Percentiles rank a stretch among this genome's conserved stretches.
Evolutionary conservation across 2,797 vertebrate genomes (phyloP).

Genomic region (Hylomyscus alleni): DNA sequence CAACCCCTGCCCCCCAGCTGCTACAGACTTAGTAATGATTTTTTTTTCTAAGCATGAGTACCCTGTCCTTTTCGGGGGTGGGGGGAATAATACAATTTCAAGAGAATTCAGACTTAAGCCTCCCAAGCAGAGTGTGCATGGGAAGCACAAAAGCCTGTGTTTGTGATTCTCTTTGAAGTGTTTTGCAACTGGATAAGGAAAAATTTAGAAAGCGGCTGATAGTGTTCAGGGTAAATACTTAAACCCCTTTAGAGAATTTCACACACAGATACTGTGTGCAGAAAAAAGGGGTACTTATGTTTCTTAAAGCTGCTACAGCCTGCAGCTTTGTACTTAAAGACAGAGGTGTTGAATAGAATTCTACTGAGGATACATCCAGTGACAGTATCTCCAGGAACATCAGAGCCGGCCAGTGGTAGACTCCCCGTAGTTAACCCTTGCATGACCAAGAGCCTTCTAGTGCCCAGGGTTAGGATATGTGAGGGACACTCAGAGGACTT

Average conservation of each 20-base stretch:
- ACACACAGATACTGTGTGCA: slow-evolving; percentile 96
- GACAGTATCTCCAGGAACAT: slow-evolving; percentile 95
- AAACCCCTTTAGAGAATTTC: slow-evolving; percentile 99
- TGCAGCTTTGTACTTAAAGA: slow-evolving; percentile 97
- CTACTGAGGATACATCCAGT: slow-evolving; percentile 95
- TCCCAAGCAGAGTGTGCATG: slow-evolving; percentile 90
- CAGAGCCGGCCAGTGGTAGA: slow-evolving; percentile 89
- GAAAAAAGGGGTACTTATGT: slow-evolving; percentile 97
- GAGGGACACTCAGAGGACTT: slow-evolving; percentile 28
- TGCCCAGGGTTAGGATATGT: neutral
- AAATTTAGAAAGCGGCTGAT: slow-evolving; percentile 97
- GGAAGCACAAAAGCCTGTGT: slow-evolving; percentile 93
- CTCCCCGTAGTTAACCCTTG: slow-evolving; percentile 89
- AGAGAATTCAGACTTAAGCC: slow-evolving; percentile 89
- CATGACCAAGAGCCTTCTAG: slow-evolving; percentile 73
- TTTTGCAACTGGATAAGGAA: slow-evolving; percentile 99
- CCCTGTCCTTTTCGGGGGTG: slow-evolving; percentile 76
- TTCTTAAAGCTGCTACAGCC: slow-evolving; percentile 94
- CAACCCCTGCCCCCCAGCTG: slow-evolving; percentile 29
- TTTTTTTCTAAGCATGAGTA: slow-evolving; percentile 50
- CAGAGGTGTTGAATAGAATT: slow-evolving; percentile 96
- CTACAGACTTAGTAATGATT: slow-evolving; percentile 67
- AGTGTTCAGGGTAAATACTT: slow-evolving; percentile 99
- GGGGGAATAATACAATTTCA: slow-evolving; percentile 87
- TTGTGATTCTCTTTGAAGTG: slow-evolving; percentile 99